Evolutionary conservation across 37 sponge, comb jelly and placozoan genomes (phyloP), one percentile per base, ranked within the genome.

Genomic region (Trichoplax adhaerens): DNA sequence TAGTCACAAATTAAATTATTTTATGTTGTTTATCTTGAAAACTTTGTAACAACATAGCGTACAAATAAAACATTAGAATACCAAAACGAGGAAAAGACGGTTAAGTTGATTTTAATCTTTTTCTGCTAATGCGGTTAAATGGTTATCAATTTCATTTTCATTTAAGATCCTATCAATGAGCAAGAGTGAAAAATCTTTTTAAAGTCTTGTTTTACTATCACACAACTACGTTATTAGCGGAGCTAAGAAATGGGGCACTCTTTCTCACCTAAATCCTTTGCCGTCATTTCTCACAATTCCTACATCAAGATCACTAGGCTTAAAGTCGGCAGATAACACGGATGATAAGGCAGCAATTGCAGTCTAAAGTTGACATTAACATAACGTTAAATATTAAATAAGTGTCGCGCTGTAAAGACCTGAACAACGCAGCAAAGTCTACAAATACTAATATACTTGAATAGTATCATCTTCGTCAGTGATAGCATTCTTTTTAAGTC

Each of bases 311-410:
- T 97, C 99, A 68, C 78, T 75, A 10, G 99, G 71, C 59, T 97
- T 97, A 77, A 97, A 86, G 73, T 97, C 99, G 68, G 78, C 84
- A 54, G 90, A 72, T 4, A 97, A 78, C n/a, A 97, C 87, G 69
- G 67, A 65, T 1, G 84, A 75, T 57, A 97, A 71, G 47, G 88
- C 76, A 53, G 73, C 85, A 29, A 97, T 86, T 1, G 90, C 99
- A 61, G 83, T 77, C 85, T 94, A 29, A 29, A 29, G 29, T 60
- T 12, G 12, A 60, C 12, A 60, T 12, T 60, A 12, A 60, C 12
- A 12, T 60, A 10, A 60, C 12, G 62, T 60, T 66, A 5, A 66
- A 8, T 10, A 50, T 12, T 5, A 66, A 66, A 66, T 52, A 5
- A 66, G 49, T 7, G 68, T 29, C 29, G 29, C 29, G 29, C 29